A percentile compares a stretch with the other conserved stretches of the same genome.
phyloP scores from a whole-genome alignment of 1,140 invertebrate genomes.

The Fopius arisanus region DNA sequence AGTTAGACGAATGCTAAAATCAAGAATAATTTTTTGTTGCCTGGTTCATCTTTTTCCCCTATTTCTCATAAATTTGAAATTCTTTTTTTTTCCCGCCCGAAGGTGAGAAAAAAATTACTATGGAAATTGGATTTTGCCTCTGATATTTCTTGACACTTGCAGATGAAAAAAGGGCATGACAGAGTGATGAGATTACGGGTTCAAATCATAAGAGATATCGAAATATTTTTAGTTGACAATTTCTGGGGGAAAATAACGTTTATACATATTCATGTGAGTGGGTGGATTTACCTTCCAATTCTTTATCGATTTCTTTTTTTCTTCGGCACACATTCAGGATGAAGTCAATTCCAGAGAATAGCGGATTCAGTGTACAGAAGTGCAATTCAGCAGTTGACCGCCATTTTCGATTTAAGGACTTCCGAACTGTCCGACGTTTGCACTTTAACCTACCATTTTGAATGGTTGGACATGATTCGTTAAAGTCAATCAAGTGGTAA shows the following conservation, averaged over 20 bases:
- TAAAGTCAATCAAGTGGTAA: background rate
- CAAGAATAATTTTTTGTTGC: slow-evolving; percentile 4
- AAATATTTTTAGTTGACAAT: background rate
- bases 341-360: background rate
- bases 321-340: background rate
- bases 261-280: background rate
- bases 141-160: slow-evolving; percentile 2
- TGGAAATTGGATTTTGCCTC: slow-evolving; percentile 1
- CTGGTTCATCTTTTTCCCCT: background rate
- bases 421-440: slow-evolving; percentile 11
- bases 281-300: background rate
- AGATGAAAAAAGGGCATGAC: background rate
- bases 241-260: background rate
- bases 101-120: background rate
- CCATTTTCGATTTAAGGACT: slow-evolving; percentile 13
- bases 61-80: slow-evolving; percentile 5
- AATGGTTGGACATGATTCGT: background rate
- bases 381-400: slow-evolving; percentile 10
- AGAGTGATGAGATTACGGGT: background rate
- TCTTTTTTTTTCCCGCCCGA: background rate
- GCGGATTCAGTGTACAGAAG: background rate
- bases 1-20: slow-evolving; percentile 11
- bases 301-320: background rate
- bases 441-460: slow-evolving; percentile 6
- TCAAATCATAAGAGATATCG: background rate